Evolutionary conservation across 35 echinoderm and acorn worm species (phyloP).

Genomic region (Anneissia japonica): DNA sequence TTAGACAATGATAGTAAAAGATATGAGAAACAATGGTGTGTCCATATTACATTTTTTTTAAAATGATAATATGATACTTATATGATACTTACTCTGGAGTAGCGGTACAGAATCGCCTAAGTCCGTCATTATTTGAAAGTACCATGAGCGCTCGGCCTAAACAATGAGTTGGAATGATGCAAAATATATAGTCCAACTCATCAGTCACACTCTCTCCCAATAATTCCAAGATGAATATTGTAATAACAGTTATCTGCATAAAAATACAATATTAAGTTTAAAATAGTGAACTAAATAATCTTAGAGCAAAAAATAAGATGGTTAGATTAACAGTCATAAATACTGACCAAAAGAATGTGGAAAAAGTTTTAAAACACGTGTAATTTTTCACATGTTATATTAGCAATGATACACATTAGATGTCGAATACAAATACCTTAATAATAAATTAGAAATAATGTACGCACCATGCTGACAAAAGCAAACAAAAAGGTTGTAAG

Average conservation of each 20-base stretch:
- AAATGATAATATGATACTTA: too few relatives aligned
- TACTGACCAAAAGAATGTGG: too few relatives aligned
- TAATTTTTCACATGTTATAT: neutral
- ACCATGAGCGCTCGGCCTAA: slow-evolving; percentile 51
- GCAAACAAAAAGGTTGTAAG: slow-evolving; percentile 55
- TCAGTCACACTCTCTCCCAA: slow-evolving; percentile 33
- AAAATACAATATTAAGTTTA: too few relatives aligned
- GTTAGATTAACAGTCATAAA: too few relatives aligned
- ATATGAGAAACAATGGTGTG: too few relatives aligned
- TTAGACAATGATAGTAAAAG: too few relatives aligned
- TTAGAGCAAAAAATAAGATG: too few relatives aligned
- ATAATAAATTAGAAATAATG: neutral
- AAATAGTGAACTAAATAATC: too few relatives aligned
- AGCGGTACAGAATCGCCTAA: slow-evolving; percentile 39
- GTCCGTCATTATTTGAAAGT: slow-evolving; percentile 51
- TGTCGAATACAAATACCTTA: too few relatives aligned
- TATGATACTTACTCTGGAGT: slow-evolving; percentile 71
- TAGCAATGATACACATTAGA: neutral
- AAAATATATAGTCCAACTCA: slow-evolving; percentile 84
- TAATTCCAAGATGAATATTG: slow-evolving; percentile 77
- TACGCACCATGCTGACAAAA: slow-evolving; percentile 83
- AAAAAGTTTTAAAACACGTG: too few relatives aligned
- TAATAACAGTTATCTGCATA: slow-evolving; percentile 53
- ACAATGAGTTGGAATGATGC: slow-evolving; percentile 70
- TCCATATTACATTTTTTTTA: too few relatives aligned